Evolutionary conservation across 2,888 invertebrate genomes (phyloP), one percentile per base, ranked within the genome.

Genomic region (Acanthosoma haemorrhoidale): DNA sequence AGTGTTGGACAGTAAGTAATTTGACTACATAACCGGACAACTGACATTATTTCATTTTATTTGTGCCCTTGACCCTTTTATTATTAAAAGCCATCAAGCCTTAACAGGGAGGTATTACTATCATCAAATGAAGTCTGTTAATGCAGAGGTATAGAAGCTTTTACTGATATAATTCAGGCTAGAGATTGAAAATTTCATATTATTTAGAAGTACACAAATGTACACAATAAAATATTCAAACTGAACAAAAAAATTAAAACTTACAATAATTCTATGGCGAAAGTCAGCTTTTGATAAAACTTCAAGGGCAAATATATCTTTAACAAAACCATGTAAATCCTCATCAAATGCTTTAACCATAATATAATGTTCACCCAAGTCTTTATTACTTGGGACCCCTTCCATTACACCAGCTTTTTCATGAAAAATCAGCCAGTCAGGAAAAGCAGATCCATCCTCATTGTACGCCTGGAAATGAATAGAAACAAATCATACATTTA

Each of bases 351-450:
- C 87, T 71, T 83, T 85, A 70, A 88, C 83, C 18, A 82, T 84
- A 75, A 89, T 82, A 73, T 85, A 85, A 78, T 88, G 84, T 61
- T 85, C 82, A 64, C 90, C 91, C 11, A 87, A 79, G 78, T 92
- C 88, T 71, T 84, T 83, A 67, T 81, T 80, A 74, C 85, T 82
- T 0, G 93, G 91, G 68, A 92, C 84, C 16, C 92, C 92, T 79
- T 87, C 85, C 77, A 93, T 84, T 70, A 87, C 82, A n/a, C 87
- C 87, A 73, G 86, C 85, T 68, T 82, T 83, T 68, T 85, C 84
- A 79, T 91, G 88, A 81, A 90, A 90, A 74, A 86, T 82, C 76
- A 91, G 80, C 91, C 91, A 91, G 73, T 81, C 80, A 1, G 90
- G 88, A 75, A 87, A 77, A 1, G 79, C 76, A 67, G 80, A 79